Evolutionary conservation across 2,113 vertebrate genomes (phyloP).

Genomic region (Acanthochromis polyacanthus): DNA sequence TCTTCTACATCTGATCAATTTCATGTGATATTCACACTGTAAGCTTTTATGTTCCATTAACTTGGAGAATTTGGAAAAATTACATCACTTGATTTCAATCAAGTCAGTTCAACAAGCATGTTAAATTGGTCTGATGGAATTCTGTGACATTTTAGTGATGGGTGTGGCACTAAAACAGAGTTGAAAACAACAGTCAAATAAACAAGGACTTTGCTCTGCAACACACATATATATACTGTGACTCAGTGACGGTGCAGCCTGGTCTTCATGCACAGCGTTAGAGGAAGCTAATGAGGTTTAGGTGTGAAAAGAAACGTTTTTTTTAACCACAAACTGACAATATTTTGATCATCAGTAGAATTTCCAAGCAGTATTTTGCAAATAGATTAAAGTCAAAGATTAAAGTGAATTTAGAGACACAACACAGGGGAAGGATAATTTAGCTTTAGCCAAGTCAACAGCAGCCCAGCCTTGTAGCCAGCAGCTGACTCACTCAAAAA

Average conservation of each 20-base stretch:
- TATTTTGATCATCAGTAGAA: not conserved
- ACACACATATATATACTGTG: not conserved
- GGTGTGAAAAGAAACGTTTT: slow-evolving; percentile 10
- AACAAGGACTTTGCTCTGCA: not conserved
- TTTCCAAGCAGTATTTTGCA: slow-evolving; percentile 2
- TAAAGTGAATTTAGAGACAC: not conserved
- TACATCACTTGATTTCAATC: too few species aligned
- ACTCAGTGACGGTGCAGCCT: not conserved
- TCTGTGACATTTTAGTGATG: not conserved
- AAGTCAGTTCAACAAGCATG: not conserved
- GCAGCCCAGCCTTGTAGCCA: slow-evolving; percentile 7
- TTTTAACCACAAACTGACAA: not conserved
- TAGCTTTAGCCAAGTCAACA: slow-evolving; percentile 7
- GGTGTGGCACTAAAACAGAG: not conserved
- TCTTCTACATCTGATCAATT: too few species aligned
- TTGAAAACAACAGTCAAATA: not conserved
- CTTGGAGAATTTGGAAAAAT: too few species aligned
- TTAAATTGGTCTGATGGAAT: not conserved
- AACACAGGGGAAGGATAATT: slow-evolving; percentile 14
- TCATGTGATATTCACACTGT: too few species aligned
- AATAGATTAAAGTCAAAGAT: not conserved
- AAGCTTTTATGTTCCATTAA: too few species aligned
- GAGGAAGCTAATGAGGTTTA: slow-evolving; percentile 14
- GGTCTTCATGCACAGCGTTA: not conserved
- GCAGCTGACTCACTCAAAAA: slow-evolving; percentile 28